A percentile compares a stretch with the other conserved stretches of the same genome.
Conservation (phyloP, 2,797 vertebrate species). For the Potorous gilbertii region DNA sequence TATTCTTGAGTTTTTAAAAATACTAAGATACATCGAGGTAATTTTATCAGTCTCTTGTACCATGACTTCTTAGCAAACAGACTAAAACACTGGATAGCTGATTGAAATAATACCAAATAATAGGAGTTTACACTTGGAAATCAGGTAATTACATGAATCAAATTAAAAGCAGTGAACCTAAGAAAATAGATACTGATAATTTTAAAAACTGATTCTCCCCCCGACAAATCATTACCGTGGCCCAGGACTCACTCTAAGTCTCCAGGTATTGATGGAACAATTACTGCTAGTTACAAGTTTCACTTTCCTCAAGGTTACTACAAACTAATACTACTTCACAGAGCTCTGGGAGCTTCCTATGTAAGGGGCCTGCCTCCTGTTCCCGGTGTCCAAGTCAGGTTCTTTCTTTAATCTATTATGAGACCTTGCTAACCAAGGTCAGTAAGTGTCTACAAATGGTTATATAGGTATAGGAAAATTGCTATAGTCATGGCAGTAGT, state of each 20-base stretch:
- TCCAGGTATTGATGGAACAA: not conserved
- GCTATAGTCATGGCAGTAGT: not conserved
- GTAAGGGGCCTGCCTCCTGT: not conserved
- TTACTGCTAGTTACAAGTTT: not conserved
- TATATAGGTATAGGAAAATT: not conserved
- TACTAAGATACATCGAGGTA: not conserved
- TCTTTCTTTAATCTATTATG: not conserved
- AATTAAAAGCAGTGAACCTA: not conserved
- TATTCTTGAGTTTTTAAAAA: conserved; percentile 26
- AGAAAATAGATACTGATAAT: not conserved
- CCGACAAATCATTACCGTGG: not conserved
- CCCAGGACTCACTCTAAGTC: not conserved
- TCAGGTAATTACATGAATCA: not conserved
- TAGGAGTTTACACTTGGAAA: not conserved
- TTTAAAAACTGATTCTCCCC: not conserved
- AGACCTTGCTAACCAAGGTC: not conserved
- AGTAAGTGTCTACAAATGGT: not conserved
- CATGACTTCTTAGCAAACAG: conserved; percentile 49
- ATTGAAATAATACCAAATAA: not conserved
- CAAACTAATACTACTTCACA: not conserved
- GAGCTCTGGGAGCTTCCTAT: not conserved
- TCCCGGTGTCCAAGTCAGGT: not conserved
- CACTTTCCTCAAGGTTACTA: not conserved
- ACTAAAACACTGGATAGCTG: not conserved
- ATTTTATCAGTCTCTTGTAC: conserved; percentile 2